Evolutionary conservation across 2,888 invertebrate genomes (phyloP).

Genomic region (Melanostoma mellinum): DNA sequence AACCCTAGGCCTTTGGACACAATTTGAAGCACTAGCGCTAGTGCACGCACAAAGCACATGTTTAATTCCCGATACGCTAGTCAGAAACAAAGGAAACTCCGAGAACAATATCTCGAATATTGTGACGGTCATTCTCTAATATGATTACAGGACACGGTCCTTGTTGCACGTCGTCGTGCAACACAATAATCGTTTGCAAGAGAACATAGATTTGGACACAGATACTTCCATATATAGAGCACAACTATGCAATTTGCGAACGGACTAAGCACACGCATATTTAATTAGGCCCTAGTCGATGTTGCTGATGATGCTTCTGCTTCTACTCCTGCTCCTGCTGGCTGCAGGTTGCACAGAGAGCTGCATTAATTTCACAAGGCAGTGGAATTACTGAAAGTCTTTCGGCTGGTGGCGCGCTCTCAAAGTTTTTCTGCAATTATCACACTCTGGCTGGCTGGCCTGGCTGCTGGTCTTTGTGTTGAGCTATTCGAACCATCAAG

Average conservation of each 20-base stretch:
- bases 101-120: slow-evolving; percentile 67
- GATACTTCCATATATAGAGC: slow-evolving; percentile 7
- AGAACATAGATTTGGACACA: slow-evolving; percentile 36
- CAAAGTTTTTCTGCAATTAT: slow-evolving; percentile 63
- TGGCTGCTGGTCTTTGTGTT: slow-evolving; percentile 23
- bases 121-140: slow-evolving; percentile 60
- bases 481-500: slow-evolving; percentile 45
- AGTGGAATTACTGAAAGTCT: slow-evolving; percentile 57
- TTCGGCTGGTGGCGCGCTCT: slow-evolving; percentile 19
- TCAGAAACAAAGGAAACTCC: slow-evolving; percentile 62
- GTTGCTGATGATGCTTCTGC: background rate
- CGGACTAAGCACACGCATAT: slow-evolving; percentile 63
- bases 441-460: slow-evolving; percentile 46
- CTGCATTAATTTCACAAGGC: slow-evolving; percentile 64
- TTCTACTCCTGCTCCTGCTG: background rate
- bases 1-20: slow-evolving; percentile 14
- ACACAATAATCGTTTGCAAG: slow-evolving; percentile 32
- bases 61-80: slow-evolving; percentile 56
- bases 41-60: slow-evolving; percentile 47
- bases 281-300: slow-evolving; percentile 63
- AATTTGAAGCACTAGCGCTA: slow-evolving; percentile 23
- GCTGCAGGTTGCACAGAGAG: slow-evolving; percentile 35
- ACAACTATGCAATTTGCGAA: slow-evolving; percentile 40
- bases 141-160: slow-evolving; percentile 65
- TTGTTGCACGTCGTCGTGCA: slow-evolving; percentile 22